Percentiles rank a stretch among this genome's conserved stretches.
Evolutionary conservation across 2,797 vertebrate genomes (phyloP).

Genomic region (Todus mexicanus): DNA sequence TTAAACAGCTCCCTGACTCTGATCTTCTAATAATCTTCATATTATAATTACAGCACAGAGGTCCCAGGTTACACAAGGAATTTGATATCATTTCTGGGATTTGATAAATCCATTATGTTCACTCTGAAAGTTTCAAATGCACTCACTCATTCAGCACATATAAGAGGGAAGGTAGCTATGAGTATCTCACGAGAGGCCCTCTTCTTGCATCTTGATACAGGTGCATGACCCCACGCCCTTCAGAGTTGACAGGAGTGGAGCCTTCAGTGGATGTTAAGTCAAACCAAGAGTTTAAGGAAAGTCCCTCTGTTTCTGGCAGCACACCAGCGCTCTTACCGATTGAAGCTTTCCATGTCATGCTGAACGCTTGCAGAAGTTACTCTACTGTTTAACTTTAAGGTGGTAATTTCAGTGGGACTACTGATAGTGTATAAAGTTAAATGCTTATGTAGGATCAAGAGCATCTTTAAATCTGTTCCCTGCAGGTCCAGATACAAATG

Average conservation of each 20-base stretch:
- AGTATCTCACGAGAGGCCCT: not conserved
- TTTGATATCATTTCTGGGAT: slow-evolving; percentile 4
- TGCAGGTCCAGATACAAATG: not conserved
- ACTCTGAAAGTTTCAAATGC: not conserved
- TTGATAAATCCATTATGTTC: not conserved
- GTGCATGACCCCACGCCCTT: not conserved
- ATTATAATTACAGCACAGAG: not conserved
- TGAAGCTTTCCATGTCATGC: not conserved
- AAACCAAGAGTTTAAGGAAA: slow-evolving; percentile 48
- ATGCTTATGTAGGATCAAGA: not conserved
- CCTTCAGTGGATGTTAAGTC: slow-evolving; percentile 6
- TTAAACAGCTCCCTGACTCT: not conserved
- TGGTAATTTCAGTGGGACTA: not conserved
- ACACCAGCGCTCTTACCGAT: not conserved
- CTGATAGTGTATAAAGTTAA: not conserved
- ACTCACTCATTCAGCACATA: not conserved
- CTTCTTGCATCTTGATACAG: not conserved
- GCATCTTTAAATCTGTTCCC: not conserved
- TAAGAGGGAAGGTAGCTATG: not conserved
- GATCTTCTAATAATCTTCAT: not conserved
- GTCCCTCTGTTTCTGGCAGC: not conserved
- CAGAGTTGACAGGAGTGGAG: slow-evolving; percentile 2
- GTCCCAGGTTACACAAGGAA: not conserved
- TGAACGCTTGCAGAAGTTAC: not conserved
- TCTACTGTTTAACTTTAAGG: not conserved